These are phyloP conservation scores for Enteromius trimaculatus DNA, from an alignment of 2,797 vertebrate species.

Conservation along the genomic window DNA sequence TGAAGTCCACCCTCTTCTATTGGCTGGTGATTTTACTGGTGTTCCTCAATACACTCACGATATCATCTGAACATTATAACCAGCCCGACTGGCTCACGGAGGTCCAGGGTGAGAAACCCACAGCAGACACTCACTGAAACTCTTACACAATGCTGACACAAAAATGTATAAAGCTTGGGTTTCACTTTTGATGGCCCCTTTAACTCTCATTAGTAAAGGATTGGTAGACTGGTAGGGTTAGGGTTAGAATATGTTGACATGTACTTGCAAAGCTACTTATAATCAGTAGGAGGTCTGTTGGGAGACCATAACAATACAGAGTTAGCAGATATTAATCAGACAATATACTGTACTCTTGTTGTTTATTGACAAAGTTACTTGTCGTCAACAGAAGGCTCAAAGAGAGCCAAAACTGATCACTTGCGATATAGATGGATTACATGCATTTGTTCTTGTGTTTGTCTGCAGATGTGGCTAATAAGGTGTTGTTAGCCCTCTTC, in stretches of 20 bases:
- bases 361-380: background rate
- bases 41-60: slow-evolving; percentile 98
- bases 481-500: slow-evolving; percentile 95
- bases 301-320: too few species aligned
- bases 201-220: background rate
- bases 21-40: slow-evolving; percentile 98
- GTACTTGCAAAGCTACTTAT: too few species aligned
- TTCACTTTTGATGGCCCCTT: too few species aligned
- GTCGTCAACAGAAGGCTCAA: too few species aligned
- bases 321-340: too few species aligned
- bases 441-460: background rate
- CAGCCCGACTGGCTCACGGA: slow-evolving; percentile 94
- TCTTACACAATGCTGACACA: background rate
- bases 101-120: slow-evolving; percentile 85
- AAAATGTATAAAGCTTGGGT: background rate
- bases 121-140: background rate
- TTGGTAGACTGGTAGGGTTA: background rate
- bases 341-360: too few species aligned
- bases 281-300: too few species aligned
- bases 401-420: background rate
- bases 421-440: background rate
- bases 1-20: slow-evolving; percentile 96
- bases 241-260: background rate
- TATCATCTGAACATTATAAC: slow-evolving; percentile 96
- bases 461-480: slow-evolving; percentile 92